Conservation (phyloP, 2,113 vertebrate genomes). For the Madoqua kirkii region DNA sequence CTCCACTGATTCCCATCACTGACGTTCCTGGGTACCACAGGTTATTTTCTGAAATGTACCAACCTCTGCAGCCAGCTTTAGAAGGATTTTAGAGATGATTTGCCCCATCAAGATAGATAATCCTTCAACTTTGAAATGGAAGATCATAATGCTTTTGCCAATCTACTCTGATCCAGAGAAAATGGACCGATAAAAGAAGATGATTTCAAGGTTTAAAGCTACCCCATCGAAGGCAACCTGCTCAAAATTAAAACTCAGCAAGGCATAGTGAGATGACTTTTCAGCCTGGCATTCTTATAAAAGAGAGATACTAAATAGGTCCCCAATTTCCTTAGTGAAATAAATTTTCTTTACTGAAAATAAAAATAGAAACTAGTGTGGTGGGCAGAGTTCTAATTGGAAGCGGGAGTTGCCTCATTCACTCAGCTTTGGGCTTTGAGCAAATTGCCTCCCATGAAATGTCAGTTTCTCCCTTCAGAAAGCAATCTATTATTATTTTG, state of each 20-base stretch:
- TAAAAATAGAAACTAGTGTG: background rate
- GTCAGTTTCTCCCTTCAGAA: background rate
- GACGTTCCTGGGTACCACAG: background rate
- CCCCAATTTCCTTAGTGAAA: background rate
- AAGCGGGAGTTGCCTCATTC: background rate
- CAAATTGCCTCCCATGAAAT: background rate
- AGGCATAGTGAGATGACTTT: conserved; percentile 54
- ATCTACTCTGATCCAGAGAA: conserved; percentile 70
- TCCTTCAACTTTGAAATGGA: conserved; percentile 66
- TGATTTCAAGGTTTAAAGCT: conserved; percentile 59
- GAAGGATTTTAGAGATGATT: conserved; percentile 60
- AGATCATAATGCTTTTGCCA: conserved; percentile 67
- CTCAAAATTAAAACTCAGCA: conserved; percentile 70
- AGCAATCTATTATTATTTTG: background rate
- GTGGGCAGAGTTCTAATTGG: background rate
- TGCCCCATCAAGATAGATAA: conserved; percentile 56
- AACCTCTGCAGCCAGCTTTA: conserved; percentile 10
- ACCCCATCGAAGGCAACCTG: conserved; percentile 49
- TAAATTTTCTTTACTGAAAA: background rate
- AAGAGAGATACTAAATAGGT: conserved; percentile 24
- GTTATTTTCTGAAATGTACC: conserved; percentile 44
- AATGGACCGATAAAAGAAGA: conserved; percentile 63
- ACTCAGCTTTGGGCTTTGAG: background rate
- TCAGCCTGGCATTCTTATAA: conserved; percentile 52
- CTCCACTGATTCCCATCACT: background rate